Evolutionary conservation across 2,888 invertebrate genomes (phyloP), one percentile per base, ranked within the genome.

Genomic region (Standfussiana lucernea): DNA sequence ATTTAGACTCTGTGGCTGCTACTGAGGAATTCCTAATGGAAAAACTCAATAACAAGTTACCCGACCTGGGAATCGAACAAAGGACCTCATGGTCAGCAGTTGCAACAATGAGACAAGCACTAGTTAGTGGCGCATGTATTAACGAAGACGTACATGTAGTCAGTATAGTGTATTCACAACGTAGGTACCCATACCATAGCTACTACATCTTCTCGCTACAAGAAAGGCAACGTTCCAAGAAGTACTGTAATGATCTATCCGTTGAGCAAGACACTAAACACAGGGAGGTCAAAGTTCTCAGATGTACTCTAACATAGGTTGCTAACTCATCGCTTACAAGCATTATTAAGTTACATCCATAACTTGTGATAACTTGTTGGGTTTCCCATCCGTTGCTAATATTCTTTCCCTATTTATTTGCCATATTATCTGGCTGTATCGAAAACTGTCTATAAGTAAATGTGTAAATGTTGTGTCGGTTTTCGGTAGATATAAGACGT

Each of bases 331-430:
- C 79, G 76, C 68, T 77, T 85, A 75, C 72, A 42, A 79, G 78
- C 73, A 73, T 86, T 85, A 86, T 85, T 88, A 81, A 80, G 82
- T 88, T 86, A 86, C 82, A 81, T 42, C 85, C 82, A 81, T 76
- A 81, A 85, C 71, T 77, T 77, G 66, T 68, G 76, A 45, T 78
- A 80, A 75, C 77, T 84, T 80, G 78, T 72, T 59, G 62, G 67
- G 69, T 77, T 79, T 80, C 76, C 75, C 69, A 76, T 68, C 47
- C 64, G 72, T 53, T 72, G 50, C 50, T 75, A 75, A 81, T 81
- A 72, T 68, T 66, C 68, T 77, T 71, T 85, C 61, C 59, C 53
- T 68, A 73, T 80, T 70, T 68, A 69, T 32, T 81, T 53, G 47
- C 35, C 21, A 50, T 62, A 32, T 53, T 59, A 59, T 71, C 10